Percentiles rank a stretch among this genome's conserved stretches.
phyloP scores from a whole-genome alignment of 92 coral and sea anemone genomes.

The Zoanthus gigantus region DNA sequence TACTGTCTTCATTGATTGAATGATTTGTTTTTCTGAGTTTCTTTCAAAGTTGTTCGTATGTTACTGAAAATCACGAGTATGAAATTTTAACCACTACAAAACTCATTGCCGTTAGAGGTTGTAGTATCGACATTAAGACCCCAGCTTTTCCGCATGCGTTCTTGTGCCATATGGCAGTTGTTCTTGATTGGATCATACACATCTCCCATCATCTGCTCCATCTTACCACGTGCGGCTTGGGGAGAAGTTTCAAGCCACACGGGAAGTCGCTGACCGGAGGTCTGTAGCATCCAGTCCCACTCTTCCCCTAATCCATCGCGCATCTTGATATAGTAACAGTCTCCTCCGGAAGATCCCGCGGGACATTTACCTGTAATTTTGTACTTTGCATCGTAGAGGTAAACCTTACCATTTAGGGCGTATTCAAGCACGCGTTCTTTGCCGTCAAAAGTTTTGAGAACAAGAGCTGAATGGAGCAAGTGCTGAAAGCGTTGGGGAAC shows the following conservation, averaged over 20 bases:
- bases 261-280: slow-evolving; percentile 52
- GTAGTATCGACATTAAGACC: slow-evolving; percentile 41
- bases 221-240: slow-evolving; percentile 56
- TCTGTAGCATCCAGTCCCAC: slow-evolving; percentile 57
- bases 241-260: slow-evolving; percentile 47
- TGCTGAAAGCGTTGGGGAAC: slow-evolving; percentile 45
- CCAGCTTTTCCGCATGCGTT: slow-evolving; percentile 59
- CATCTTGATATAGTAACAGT: slow-evolving; percentile 22
- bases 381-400: slow-evolving; percentile 58
- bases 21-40: no score
- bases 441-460: slow-evolving; percentile 62
- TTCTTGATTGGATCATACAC: slow-evolving; percentile 57
- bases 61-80: no score
- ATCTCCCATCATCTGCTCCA: slow-evolving; percentile 67
- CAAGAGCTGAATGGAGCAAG: slow-evolving; percentile 61
- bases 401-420: slow-evolving; percentile 61
- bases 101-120: neutral
- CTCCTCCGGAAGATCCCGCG: slow-evolving; percentile 51
- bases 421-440: slow-evolving; percentile 65
- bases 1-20: no score
- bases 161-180: slow-evolving; percentile 70
- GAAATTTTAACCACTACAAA: slow-evolving; percentile 1
- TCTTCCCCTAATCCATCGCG: slow-evolving; percentile 36
- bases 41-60: no score
- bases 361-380: slow-evolving; percentile 24